Percentiles rank a stretch among this genome's conserved stretches.
Conservation (phyloP, 2,113 vertebrate genomes). For the Symphodus melops region DNA sequence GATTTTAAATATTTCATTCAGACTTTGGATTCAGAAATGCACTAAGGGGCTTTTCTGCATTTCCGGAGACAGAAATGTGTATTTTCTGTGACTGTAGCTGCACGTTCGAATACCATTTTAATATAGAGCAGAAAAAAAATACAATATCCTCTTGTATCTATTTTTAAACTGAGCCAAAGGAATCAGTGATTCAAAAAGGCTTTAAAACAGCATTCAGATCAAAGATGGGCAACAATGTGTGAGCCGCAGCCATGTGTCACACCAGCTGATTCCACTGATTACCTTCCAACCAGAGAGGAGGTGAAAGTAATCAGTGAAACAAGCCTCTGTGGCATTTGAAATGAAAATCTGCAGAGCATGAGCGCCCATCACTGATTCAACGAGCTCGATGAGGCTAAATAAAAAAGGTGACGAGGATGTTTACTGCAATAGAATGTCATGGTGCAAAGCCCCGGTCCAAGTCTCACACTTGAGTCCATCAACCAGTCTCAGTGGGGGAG, state of each 20-base stretch:
- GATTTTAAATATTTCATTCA: constrained; percentile 3
- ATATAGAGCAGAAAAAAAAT: background rate
- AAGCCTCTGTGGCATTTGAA: constrained; percentile 56
- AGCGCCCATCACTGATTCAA: constrained; percentile 32
- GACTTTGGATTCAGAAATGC: background rate
- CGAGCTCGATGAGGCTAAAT: background rate
- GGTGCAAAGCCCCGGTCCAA: background rate
- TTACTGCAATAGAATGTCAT: constrained; percentile 5
- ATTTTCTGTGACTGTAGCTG: background rate
- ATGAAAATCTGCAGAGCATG: constrained; percentile 42
- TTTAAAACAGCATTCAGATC: constrained; percentile 5
- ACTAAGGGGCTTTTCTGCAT: background rate
- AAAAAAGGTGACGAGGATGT: constrained; percentile 6
- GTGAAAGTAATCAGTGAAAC: constrained; percentile 48
- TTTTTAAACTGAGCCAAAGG: background rate
- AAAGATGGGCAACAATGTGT: constrained; percentile 19
- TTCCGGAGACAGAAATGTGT: background rate
- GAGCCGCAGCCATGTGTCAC: constrained; percentile 40
- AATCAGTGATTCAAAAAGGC: constrained; percentile 3
- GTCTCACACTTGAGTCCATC: constrained; percentile 7
- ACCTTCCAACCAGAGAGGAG: constrained; percentile 41
- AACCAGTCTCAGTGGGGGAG: background rate
- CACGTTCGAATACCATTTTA: constrained; percentile 4
- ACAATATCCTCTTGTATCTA: background rate
- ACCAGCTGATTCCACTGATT: constrained; percentile 48